A percentile compares a stretch with the other conserved stretches of the same genome.
Conservation (phyloP, 2,113 vertebrate species). For the Gopherus flavomarginatus region DNA sequence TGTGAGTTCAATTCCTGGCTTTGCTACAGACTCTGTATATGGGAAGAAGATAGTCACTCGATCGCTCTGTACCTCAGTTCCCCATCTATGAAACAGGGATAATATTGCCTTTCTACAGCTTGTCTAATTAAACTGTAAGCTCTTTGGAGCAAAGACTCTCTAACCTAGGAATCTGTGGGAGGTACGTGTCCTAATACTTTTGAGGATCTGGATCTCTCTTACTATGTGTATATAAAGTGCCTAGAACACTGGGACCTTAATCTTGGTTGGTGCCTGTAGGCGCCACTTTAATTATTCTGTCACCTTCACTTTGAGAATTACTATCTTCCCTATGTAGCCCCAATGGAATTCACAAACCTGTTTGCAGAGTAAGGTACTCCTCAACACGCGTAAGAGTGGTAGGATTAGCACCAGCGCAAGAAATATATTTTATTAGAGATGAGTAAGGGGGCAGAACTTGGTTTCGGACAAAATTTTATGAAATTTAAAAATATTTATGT, state of each 20-base stretch:
- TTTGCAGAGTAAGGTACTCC: not conserved
- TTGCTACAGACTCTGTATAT: not conserved
- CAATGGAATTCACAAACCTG: not conserved
- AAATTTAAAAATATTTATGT: fast-evolving
- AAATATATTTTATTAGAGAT: not conserved
- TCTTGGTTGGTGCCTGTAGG: not conserved
- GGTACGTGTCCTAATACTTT: not conserved
- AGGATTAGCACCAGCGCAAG: not conserved
- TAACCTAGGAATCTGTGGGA: not conserved
- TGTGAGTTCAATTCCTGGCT: not conserved
- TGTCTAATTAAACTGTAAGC: not conserved
- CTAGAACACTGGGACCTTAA: fast-evolving
- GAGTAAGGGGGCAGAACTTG: not conserved
- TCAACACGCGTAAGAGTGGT: not conserved
- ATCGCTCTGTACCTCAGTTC: not conserved
- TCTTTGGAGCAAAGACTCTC: not conserved
- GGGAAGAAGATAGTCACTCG: not conserved
- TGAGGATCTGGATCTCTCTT: not conserved
- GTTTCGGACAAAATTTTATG: not conserved
- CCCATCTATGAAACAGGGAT: not conserved
- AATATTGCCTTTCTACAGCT: not conserved
- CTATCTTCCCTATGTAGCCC: not conserved
- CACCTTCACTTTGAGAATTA: not conserved
- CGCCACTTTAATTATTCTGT: not conserved
- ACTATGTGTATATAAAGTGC: not conserved